phyloP scores from a whole-genome alignment of 2,113 vertebrate species.

The Neolamprologus longior region DNA sequence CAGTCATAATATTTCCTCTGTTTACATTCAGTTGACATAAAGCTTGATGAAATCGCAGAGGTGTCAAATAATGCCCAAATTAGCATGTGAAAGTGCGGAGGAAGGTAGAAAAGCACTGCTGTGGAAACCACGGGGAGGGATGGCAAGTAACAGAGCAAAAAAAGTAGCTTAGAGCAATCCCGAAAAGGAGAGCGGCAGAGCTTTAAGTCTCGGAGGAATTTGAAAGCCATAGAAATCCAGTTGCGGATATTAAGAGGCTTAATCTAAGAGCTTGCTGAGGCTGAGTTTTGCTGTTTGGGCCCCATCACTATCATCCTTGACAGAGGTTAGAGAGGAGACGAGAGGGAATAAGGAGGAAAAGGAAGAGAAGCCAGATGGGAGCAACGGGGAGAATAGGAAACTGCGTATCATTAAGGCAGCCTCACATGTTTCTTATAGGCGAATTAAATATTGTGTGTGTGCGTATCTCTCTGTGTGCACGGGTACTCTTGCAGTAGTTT shows the following conservation, averaged over 20 bases:
- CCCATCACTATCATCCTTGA: slow-evolving; percentile 66
- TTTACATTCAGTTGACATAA: slow-evolving; percentile 25
- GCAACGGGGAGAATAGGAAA: slow-evolving; percentile 20
- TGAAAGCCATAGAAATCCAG: slow-evolving; percentile 67
- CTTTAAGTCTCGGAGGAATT: slow-evolving; percentile 66
- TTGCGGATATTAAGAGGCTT: slow-evolving; percentile 76
- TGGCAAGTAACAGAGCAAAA: slow-evolving; percentile 16
- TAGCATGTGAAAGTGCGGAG: slow-evolving; percentile 24
- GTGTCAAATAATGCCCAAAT: slow-evolving; percentile 44
- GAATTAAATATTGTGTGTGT: slow-evolving; percentile 6
- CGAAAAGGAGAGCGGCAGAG: slow-evolving; percentile 53
- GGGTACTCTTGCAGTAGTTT: not conserved
- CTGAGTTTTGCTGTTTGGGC: slow-evolving; percentile 65
- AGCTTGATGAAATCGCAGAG: slow-evolving; percentile 23
- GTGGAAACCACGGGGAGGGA: slow-evolving; percentile 17
- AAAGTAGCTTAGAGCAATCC: slow-evolving; percentile 57
- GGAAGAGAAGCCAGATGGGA: slow-evolving; percentile 21
- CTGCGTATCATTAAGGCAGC: slow-evolving; percentile 30
- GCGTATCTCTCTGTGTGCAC: not conserved
- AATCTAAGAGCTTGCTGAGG: slow-evolving; percentile 69
- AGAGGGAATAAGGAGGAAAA: slow-evolving; percentile 40
- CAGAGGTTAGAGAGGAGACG: slow-evolving; percentile 59
- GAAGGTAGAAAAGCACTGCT: slow-evolving; percentile 19
- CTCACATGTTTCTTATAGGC: slow-evolving; percentile 11
- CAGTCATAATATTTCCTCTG: slow-evolving; percentile 6